Evolutionary conservation across 2,888 invertebrate genomes (phyloP).

Genomic region (Eutolmus rufibarbis): DNA sequence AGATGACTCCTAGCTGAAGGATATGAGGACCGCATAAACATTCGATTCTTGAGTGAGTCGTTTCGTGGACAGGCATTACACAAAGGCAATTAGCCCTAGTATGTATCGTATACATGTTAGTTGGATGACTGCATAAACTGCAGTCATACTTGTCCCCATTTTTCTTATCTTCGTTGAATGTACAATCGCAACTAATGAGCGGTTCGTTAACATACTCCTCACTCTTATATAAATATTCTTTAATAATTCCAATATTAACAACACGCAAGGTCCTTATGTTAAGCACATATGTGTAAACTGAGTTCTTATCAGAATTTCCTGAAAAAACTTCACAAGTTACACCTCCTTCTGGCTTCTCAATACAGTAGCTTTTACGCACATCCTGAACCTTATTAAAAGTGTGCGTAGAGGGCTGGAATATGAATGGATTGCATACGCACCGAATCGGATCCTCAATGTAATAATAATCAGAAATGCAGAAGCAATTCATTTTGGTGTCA

Average conservation of each 20-base stretch:
- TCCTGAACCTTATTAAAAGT: not conserved
- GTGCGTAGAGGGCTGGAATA: not conserved
- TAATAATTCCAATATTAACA: not conserved
- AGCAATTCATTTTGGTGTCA: not conserved
- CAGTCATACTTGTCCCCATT: not conserved
- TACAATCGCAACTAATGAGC: not conserved
- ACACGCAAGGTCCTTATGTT: not conserved
- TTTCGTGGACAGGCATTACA: not conserved
- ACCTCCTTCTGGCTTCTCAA: not conserved
- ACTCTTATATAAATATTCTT: not conserved
- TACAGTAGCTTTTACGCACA: not conserved
- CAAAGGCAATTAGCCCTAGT: not conserved
- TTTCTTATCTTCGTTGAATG: not conserved
- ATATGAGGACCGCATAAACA: not conserved
- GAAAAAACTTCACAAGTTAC: not conserved
- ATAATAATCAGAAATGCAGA: not conserved
- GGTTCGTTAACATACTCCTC: not conserved
- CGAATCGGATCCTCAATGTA: not conserved
- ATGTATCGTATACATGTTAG: not conserved
- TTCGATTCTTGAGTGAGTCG: not conserved
- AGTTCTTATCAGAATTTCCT: not conserved
- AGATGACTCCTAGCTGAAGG: not conserved
- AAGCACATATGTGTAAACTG: not conserved
- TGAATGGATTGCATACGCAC: not conserved
- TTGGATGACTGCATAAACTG: not conserved